These are phyloP conservation scores for Hemibagrus guttatus DNA, from an alignment of 2,797 vertebrate species.

Conservation along the genomic window DNA sequence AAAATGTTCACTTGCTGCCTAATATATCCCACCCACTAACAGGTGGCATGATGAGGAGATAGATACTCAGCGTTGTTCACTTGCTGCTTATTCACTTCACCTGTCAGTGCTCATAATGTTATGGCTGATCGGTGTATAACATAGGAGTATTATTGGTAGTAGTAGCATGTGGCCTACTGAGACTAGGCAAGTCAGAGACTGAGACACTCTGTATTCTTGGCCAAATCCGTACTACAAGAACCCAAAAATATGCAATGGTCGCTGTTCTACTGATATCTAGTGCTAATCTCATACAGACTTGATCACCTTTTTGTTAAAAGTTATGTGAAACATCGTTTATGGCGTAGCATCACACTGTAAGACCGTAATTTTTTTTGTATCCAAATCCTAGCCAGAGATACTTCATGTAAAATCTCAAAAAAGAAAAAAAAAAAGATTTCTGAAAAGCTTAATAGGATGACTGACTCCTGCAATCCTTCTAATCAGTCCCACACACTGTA, in stretches of 20 bases:
- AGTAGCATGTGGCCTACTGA: not conserved
- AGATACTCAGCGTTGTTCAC: too few relatives aligned
- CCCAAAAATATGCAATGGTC: not conserved
- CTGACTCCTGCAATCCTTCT: slow-evolving; percentile 6
- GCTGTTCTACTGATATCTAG: not conserved
- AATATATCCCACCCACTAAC: too few relatives aligned
- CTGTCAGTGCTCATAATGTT: too few relatives aligned
- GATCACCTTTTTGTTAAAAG: not conserved
- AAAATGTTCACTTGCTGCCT: too few relatives aligned
- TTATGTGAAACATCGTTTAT: not conserved
- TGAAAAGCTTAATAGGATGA: slow-evolving; percentile 5
- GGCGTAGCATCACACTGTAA: not conserved
- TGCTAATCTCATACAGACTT: not conserved
- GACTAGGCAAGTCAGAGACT: not conserved
- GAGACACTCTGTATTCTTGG: not conserved
- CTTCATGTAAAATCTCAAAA: not conserved
- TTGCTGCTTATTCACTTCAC: too few relatives aligned
- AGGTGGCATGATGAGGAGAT: too few relatives aligned
- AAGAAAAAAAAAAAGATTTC: too few relatives aligned
- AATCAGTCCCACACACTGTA: slow-evolving; percentile 42
- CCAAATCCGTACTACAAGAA: not conserved
- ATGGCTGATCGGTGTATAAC: too few relatives aligned
- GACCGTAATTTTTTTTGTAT: not conserved
- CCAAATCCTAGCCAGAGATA: slow-evolving; percentile 10
- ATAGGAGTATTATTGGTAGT: too few relatives aligned